phyloP scores from a whole-genome alignment of 2,888 invertebrate genomes.

The Maniola hyperantus region DNA sequence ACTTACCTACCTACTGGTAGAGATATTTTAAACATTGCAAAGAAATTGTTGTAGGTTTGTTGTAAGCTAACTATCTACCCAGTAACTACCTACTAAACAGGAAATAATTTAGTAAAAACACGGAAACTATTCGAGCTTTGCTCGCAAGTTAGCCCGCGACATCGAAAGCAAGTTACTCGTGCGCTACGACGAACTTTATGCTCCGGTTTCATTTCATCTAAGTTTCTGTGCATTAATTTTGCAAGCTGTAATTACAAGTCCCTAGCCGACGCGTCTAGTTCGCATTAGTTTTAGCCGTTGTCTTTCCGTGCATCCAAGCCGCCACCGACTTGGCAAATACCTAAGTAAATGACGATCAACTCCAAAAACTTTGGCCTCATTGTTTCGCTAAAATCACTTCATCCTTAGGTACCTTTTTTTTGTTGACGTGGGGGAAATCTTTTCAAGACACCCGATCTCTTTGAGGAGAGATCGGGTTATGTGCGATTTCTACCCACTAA shows the following conservation, averaged over 20 bases:
- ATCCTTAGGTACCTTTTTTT: background rate
- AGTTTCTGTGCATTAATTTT: constrained; percentile 81
- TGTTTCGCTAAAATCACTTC: constrained; percentile 1
- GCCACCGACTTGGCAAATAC: constrained; percentile 54
- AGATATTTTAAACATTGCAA: too few species aligned
- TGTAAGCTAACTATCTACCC: background rate
- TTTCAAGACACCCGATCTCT: too few species aligned
- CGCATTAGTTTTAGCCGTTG: constrained; percentile 75
- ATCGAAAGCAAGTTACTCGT: constrained; percentile 52
- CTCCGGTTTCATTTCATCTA: constrained; percentile 77
- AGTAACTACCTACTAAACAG: background rate
- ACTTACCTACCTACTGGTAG: too few species aligned
- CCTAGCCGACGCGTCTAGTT: constrained; percentile 71
- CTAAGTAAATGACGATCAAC: constrained; percentile 61
- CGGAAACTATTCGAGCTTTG: constrained; percentile 23
- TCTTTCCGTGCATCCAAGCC: constrained; percentile 62
- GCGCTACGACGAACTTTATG: constrained; percentile 63
- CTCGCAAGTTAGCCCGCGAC: constrained; percentile 50
- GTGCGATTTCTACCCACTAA: too few species aligned
- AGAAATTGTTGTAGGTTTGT: too few species aligned
- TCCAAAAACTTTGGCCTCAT: constrained; percentile 65
- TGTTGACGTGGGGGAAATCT: too few species aligned
- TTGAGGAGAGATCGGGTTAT: too few species aligned
- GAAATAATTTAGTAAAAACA: constrained; percentile 17
- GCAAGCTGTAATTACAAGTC: constrained; percentile 80